These are phyloP conservation scores for Aphaenogaster ashmeadi DNA, from an alignment of 1,140 invertebrate species.

Conservation along the genomic window DNA sequence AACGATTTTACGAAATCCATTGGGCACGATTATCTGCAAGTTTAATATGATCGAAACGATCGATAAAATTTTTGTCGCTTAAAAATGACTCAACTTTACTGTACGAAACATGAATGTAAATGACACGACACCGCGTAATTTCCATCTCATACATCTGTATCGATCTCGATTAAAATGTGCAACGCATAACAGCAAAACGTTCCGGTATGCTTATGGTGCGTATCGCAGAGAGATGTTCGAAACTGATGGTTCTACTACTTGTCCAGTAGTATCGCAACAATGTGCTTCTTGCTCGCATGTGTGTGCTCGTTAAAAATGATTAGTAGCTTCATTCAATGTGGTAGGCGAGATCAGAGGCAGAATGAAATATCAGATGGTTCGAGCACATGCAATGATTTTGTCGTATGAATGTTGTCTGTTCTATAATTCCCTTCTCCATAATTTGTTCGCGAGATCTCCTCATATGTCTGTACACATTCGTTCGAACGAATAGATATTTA, in stretches of 20 bases:
- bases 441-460: not conserved
- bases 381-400: conserved; percentile 74
- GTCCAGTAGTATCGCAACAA: conserved; percentile 55
- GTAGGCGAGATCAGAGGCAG: conserved; percentile 73
- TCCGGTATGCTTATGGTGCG: conserved; percentile 70
- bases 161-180: conserved; percentile 68
- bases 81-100: not conserved
- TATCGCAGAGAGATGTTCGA: conserved; percentile 65
- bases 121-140: conserved; percentile 51
- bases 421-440: not conserved
- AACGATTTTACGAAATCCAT: too few species aligned
- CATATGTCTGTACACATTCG: not conserved
- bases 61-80: not conserved
- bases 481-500: not conserved
- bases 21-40: not conserved
- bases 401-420: conserved; percentile 7
- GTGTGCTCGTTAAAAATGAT: conserved; percentile 77
- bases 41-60: not conserved
- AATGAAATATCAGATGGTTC: conserved; percentile 72
- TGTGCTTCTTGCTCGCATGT: conserved; percentile 75
- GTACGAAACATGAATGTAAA: not conserved
- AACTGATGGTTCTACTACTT: conserved; percentile 67
- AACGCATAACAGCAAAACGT: conserved; percentile 72
- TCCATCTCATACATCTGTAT: conserved; percentile 63
- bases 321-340: conserved; percentile 77